Evolutionary conservation across 2,888 invertebrate genomes (phyloP).

Genomic region (Kryphioiulus occultus): DNA sequence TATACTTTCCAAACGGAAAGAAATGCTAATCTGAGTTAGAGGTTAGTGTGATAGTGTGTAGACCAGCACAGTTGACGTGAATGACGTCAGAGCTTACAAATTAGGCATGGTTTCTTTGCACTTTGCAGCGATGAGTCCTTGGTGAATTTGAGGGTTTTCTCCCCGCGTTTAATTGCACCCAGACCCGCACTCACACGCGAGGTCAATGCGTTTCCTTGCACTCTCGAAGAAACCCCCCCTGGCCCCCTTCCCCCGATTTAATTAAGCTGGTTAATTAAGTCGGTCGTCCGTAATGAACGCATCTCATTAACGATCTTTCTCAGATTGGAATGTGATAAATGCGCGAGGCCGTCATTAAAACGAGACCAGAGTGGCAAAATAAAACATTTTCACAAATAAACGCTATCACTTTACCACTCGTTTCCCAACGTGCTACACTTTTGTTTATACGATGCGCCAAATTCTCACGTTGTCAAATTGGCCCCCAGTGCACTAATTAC

Average conservation of each 20-base stretch:
- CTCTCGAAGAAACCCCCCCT: not conserved
- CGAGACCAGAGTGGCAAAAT: not conserved
- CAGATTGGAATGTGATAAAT: conserved; percentile 17
- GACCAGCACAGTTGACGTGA: too few species aligned
- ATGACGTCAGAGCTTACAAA: too few species aligned
- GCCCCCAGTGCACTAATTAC: not conserved
- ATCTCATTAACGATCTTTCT: conserved; percentile 8
- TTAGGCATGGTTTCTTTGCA: too few species aligned
- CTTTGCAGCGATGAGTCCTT: not conserved
- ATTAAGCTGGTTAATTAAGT: conserved; percentile 16
- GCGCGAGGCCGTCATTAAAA: not conserved
- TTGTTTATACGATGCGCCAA: not conserved
- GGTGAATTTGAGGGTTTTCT: not conserved
- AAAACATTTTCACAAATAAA: not conserved
- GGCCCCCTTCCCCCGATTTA: too few species aligned
- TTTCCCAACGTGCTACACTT: not conserved
- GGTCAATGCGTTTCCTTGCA: not conserved
- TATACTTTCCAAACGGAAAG: too few species aligned
- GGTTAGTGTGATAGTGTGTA: too few species aligned
- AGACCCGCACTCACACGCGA: not conserved
- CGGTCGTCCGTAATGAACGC: conserved; percentile 3
- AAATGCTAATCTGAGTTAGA: too few species aligned
- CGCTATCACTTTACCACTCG: not conserved
- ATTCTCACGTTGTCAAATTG: conserved; percentile 17
- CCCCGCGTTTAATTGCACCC: not conserved